These are phyloP conservation scores for Euzetes globulus DNA, from an alignment of 2,888 invertebrate species.

Conservation along the genomic window DNA sequence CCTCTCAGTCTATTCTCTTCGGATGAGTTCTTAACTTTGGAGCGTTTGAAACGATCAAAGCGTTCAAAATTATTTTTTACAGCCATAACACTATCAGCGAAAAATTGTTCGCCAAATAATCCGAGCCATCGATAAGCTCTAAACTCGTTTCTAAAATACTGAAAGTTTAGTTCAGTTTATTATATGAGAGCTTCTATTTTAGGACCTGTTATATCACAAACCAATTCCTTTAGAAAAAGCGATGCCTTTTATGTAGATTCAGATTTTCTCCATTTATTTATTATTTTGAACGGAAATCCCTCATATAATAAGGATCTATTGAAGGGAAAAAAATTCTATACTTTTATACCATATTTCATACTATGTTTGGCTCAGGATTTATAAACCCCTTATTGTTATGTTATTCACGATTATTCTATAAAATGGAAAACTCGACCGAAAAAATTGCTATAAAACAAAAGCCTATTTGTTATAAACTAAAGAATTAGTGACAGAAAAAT, in stretches of 20 bases:
- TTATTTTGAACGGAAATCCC: constrained; percentile 5
- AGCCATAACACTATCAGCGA: constrained; percentile 9
- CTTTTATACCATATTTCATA: not conserved
- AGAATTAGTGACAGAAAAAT: not conserved
- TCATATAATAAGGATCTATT: not conserved
- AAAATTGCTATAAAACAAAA: not conserved
- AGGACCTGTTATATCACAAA: not conserved
- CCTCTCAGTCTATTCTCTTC: not conserved
- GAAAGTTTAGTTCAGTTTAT: not conserved
- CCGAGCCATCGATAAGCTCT: not conserved
- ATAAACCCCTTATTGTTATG: not conserved
- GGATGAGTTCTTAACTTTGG: not conserved
- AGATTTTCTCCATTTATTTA: constrained; percentile 11
- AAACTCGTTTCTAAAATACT: not conserved
- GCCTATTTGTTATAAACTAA: not conserved
- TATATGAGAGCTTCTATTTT: constrained; percentile 9
- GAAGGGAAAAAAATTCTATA: not conserved
- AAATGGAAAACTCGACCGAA: not conserved
- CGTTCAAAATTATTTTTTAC: constrained; percentile 3
- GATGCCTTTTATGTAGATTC: constrained; percentile 9
- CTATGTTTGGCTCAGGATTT: not conserved
- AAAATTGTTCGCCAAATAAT: constrained; percentile 8
- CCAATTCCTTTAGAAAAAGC: not conserved
- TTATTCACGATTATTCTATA: constrained; percentile 9
- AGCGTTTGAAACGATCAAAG: not conserved